A percentile compares a stretch with the other conserved stretches of the same genome.
Evolutionary conservation across 2,113 vertebrate species (phyloP).

Genomic region (Microtus pennsylvanicus): DNA sequence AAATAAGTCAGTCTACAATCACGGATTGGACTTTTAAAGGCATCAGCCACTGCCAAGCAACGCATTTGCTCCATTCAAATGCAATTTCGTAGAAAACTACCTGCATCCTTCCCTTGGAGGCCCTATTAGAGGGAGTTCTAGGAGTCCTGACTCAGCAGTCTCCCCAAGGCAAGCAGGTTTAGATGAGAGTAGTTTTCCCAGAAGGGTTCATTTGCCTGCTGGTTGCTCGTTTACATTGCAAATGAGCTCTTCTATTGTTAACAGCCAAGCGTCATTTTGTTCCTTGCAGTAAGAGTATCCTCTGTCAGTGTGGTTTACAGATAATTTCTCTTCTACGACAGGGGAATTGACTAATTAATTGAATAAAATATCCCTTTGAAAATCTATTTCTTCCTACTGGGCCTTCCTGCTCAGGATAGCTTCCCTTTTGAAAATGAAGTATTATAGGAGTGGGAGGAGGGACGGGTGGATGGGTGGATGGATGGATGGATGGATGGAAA

Average conservation of each 20-base stretch:
- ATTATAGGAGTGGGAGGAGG: background rate
- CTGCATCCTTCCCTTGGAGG: conserved; percentile 49
- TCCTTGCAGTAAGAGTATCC: conserved; percentile 58
- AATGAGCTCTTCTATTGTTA: conserved; percentile 71
- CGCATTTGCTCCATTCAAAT: conserved; percentile 50
- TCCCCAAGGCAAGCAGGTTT: conserved; percentile 61
- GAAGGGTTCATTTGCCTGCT: conserved; percentile 73
- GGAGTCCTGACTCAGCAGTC: conserved; percentile 42
- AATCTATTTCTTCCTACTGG: conserved; percentile 43
- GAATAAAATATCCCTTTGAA: conserved; percentile 65
- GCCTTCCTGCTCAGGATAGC: background rate
- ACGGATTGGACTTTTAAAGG: conserved; percentile 49
- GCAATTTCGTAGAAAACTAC: conserved; percentile 61
- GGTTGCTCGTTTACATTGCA: conserved; percentile 73
- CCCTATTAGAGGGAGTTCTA: background rate
- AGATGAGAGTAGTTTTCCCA: conserved; percentile 75
- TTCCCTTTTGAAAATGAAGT: background rate
- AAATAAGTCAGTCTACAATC: conserved; percentile 65
- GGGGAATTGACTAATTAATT: conserved; percentile 78
- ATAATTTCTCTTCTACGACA: conserved; percentile 64
- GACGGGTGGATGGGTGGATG: background rate
- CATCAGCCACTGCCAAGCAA: conserved; percentile 53
- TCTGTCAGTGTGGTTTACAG: conserved; percentile 60
- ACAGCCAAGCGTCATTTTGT: background rate
- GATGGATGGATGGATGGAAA: background rate